Percentiles rank a stretch among this genome's conserved stretches.
Conservation (phyloP, 2,888 invertebrate genomes). For the Parthenolecanium corni region DNA sequence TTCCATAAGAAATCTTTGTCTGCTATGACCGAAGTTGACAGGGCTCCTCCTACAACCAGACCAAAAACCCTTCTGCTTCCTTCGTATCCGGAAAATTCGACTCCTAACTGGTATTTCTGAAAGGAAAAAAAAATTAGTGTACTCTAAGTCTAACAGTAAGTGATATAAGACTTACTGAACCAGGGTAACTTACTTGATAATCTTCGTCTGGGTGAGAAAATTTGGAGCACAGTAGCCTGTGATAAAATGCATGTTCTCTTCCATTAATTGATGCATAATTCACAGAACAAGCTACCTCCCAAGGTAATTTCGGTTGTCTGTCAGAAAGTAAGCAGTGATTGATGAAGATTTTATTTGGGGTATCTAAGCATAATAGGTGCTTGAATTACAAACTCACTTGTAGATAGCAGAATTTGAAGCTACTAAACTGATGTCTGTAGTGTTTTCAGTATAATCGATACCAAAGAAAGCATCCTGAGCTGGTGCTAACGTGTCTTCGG, state of each 20-base stretch:
- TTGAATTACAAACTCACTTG: conserved; percentile 5
- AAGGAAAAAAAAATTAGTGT: no score
- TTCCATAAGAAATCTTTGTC: conserved; percentile 73
- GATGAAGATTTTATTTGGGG: no score
- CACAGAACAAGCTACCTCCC: conserved; percentile 63
- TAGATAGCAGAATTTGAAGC: conserved; percentile 10
- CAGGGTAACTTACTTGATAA: conserved; percentile 46
- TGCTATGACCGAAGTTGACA: conserved; percentile 79
- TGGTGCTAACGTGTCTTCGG: conserved; percentile 41
- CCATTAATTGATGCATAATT: conserved; percentile 93
- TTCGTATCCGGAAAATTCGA: conserved; percentile 83
- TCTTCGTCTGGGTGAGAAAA: conserved; percentile 87
- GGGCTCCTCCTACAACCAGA: conserved; percentile 73
- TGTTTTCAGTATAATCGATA: conserved; percentile 65
- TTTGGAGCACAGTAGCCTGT: conserved; percentile 89
- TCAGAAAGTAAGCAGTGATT: neutral
- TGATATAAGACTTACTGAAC: no score
- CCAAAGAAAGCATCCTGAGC: conserved; percentile 64
- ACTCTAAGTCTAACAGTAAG: no score
- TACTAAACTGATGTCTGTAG: conserved; percentile 66
- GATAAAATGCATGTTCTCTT: conserved; percentile 87
- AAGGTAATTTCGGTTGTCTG: conserved; percentile 40
- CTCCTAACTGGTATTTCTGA: conserved; percentile 43
- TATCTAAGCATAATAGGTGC: no score
- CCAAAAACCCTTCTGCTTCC: conserved; percentile 71